Evolutionary conservation across 2,888 invertebrate species (phyloP), one percentile per base, ranked within the genome.

Genomic region (Tachystola acroxantha): DNA sequence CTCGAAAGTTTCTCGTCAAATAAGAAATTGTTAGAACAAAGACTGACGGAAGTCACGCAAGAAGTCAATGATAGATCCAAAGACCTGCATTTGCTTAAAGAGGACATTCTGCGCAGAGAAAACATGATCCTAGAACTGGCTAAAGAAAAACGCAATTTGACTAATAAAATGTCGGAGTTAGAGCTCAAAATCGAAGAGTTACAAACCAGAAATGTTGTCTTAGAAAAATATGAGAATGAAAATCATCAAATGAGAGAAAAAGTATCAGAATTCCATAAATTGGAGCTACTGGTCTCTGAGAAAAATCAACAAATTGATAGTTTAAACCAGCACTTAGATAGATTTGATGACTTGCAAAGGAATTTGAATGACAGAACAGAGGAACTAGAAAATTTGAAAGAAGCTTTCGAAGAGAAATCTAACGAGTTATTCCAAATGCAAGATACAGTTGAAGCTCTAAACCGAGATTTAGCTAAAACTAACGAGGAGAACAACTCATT

Each of bases 51-150:
- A 50, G 71, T 89, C 20, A 89, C 89, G 20, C 82, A 89, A 46
- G 85, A 89, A 40, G 72, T 88, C 2, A 77, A 64, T 29, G 89
- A 90, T 34, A 87, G 82, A 48, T 77, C 88, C 0, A 88, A 88
- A 45, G 86, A 89, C 40, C 60, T 89, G 25, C 76, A 88, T 50
- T 58, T 88, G 42, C 72, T 89, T 20, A 86, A 89, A 70, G 81
- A 89, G 57, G 90, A 91, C 51, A 88, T 88, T 31, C 57, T 86
- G 0, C 77, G 88, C 40, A 80, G 89, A 43, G 89, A 89, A 50
- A 88, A 89, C 36, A 89, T 90, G 88, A 87, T 88, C 43, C 50
- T 89, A 33, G 86, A 87, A 61, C 62, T 90, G 20, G 86, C 89
- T 3, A 89, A 88, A 64, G 90, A 90, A 43, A 90, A 89, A 57